Conservation (phyloP, 1,140 invertebrate species). For the Lethocerus indicus region DNA sequence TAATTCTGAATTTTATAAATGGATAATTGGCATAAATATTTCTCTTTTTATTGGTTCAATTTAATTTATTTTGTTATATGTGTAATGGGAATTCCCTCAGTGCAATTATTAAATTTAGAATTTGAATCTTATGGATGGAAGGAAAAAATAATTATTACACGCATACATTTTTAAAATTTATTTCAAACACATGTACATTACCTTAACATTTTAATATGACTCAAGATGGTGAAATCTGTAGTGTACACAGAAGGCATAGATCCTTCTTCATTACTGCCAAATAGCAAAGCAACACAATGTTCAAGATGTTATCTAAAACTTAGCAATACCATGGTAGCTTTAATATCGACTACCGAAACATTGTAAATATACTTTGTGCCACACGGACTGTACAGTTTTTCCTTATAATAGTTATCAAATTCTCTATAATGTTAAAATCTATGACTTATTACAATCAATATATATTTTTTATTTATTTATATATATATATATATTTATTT, state of each 20-base stretch:
- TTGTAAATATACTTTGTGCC: conserved; percentile 12
- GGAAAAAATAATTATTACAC: too few species aligned
- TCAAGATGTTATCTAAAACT: conserved; percentile 10
- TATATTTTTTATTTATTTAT: conserved; percentile 7
- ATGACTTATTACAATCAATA: conserved; percentile 15
- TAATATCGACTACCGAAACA: conserved; percentile 9
- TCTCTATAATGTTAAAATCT: conserved; percentile 13
- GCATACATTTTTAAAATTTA: too few species aligned
- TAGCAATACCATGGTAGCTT: conserved; percentile 4
- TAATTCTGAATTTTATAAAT: too few species aligned
- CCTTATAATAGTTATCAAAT: conserved; percentile 12
- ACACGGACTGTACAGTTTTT: conserved; percentile 14
- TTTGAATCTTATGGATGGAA: too few species aligned
- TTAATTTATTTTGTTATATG: too few species aligned
- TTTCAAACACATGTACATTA: conserved; percentile 15
- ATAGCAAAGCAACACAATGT: conserved; percentile 15
- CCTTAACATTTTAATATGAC: conserved; percentile 12
- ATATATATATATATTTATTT: too few species aligned
- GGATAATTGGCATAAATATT: too few species aligned
- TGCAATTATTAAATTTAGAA: too few species aligned
- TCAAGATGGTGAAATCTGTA: conserved; percentile 11
- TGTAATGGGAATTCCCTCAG: too few species aligned
- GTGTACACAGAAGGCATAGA: conserved; percentile 4
- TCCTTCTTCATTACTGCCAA: conserved; percentile 6
- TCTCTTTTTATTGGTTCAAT: too few species aligned